Base-by-base conservation (phyloP, 2,113 vertebrate genomes). In the Uropsilus gracilis region DNA sequence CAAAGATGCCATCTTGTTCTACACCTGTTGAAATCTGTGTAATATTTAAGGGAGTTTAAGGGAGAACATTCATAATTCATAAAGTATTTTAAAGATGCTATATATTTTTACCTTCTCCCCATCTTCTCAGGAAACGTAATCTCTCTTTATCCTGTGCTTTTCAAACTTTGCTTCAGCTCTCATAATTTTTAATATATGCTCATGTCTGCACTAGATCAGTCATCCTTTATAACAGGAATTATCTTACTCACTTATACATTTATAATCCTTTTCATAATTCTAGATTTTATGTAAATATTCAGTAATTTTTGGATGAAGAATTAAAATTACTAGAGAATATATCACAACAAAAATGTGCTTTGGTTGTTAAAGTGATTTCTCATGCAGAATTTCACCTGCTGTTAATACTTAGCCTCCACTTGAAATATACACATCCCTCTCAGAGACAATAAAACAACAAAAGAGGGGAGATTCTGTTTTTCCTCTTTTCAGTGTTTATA, bases 21-120 rank as follows among this genome's bases (percentile, higher is more conserved):
- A 48, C 32, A 57, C 3, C 59, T 92, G 18, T 48, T 24, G 80
- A 30, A 88, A 16, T 71, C 77, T 76, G 6, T 57, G 17, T 44
- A 94, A 37, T 81, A 83, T 42, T 78, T 91, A 76, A 53, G 11
- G 80, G 6, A 69, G 3, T 44, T 64, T 5, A 71, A 22, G 28
- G 48, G 18, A 78, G 93, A 95, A 78, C 8, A 83, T n/a, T 57
- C 55, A 50, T 37, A 86, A 63, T 64, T 50, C 69, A 37, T 10
- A 64, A 69, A 81, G 10, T n/a, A 75, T 78, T 85, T 90, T n/a
- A 66, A 77, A 95, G 22, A 90, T 86, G 57, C 24, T 28, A 6
- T 57, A 30, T 39, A 57, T 87, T 68, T 86, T 94, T 53, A 34
- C 14, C 28, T 78, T 64, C 28, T 7, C 24, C 68, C 16, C 30